Conservation (phyloP, 1,140 invertebrate genomes). For the Papilio machaon region DNA sequence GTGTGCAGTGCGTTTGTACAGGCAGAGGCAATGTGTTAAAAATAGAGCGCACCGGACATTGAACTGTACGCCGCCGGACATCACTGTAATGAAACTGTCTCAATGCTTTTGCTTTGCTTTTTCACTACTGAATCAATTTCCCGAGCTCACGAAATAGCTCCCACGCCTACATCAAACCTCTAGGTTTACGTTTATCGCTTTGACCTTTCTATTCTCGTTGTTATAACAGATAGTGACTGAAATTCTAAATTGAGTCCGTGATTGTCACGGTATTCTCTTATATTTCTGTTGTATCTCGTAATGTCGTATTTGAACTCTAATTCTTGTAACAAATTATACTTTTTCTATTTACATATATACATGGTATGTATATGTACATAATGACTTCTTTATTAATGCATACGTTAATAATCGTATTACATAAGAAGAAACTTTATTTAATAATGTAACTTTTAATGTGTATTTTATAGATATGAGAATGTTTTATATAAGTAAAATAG, state of each 20-base stretch:
- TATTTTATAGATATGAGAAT: too few species aligned
- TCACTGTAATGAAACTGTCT: constrained; percentile 71
- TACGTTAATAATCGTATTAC: too few species aligned
- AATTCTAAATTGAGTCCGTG: constrained; percentile 5
- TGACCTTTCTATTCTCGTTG: constrained; percentile 1
- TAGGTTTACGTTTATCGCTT: constrained; percentile 9
- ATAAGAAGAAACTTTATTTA: too few species aligned
- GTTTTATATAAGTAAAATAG: too few species aligned
- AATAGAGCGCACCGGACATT: constrained; percentile 74
- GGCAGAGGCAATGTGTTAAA: constrained; percentile 61
- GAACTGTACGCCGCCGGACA: constrained; percentile 68
- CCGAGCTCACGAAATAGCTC: constrained; percentile 4
- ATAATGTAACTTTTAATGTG: too few species aligned
- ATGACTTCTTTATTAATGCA: too few species aligned
- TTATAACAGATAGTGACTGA: constrained; percentile 1
- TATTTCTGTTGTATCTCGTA: neutral
- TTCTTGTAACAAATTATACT: neutral
- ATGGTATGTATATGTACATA: too few species aligned
- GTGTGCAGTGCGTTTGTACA: constrained; percentile 55
- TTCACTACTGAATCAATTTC: constrained; percentile 53
- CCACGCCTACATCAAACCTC: constrained; percentile 15
- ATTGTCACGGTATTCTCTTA: neutral
- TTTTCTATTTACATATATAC: too few species aligned
- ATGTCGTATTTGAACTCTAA: neutral
- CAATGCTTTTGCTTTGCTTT: constrained; percentile 51